These are phyloP conservation scores for Hippolais icterina DNA, from an alignment of 2,113 vertebrate species.

Conservation along the genomic window DNA sequence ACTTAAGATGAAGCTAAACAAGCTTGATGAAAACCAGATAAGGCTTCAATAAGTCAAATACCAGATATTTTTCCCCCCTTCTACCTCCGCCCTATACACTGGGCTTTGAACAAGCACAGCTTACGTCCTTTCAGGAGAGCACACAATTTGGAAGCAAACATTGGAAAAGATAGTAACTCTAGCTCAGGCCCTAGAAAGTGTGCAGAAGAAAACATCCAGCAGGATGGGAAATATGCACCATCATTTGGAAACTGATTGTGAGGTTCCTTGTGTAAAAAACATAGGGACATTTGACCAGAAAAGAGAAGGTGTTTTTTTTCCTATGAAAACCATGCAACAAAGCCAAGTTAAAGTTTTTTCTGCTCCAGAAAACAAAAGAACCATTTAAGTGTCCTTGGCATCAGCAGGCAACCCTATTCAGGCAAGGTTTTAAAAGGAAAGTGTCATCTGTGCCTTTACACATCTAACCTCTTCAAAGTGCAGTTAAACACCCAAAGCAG, in stretches of 20 bases:
- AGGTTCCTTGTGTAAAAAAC: not conserved
- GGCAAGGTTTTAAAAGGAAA: not conserved
- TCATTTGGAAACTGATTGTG: not conserved
- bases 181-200: not conserved
- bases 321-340: not conserved
- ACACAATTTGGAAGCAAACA: not conserved
- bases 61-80: accelerated
- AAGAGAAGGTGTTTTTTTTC: not conserved
- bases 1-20: not conserved
- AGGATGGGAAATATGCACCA: not conserved
- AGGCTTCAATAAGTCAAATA: not conserved
- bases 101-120: not conserved
- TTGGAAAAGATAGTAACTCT: not conserved
- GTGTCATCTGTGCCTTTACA: not conserved
- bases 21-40: not conserved
- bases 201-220: not conserved
- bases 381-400: not conserved
- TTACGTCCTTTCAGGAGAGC: not conserved
- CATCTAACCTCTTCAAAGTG: not conserved
- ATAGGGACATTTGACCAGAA: not conserved
- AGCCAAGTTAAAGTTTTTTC: not conserved
- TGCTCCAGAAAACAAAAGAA: not conserved
- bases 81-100: not conserved
- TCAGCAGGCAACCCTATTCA: not conserved
- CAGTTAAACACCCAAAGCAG: not conserved